Base-by-base conservation (phyloP, 2,113 vertebrate genomes). In the Phalacrocorax pelagicus region DNA sequence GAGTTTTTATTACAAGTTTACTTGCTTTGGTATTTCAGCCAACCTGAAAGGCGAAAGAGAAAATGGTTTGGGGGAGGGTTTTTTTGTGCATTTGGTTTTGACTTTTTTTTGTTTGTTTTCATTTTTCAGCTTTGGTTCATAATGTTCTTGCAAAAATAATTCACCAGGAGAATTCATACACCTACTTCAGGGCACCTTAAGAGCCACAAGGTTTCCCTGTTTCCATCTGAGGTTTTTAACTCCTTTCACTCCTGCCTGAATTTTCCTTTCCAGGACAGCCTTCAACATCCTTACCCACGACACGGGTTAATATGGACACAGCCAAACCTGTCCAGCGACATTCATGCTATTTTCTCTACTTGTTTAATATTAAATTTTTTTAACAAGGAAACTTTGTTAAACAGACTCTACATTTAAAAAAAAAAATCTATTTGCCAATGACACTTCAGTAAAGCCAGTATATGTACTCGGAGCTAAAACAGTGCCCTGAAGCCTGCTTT, bases 271-370 rank as follows among this genome's bases (percentile, higher is more conserved):
- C 69, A 62, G 19, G 30, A 36, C 18, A 54, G 8, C 14, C 13
- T 59, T 72, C 5, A 4, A 52, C 32, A 44, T 24, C 46, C 26
- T 47, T 12, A 46, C 32, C 59, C 34, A 81, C 32, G 70, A 51
- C 5, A 44, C 1, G 4, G 15, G 32, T 75, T 54, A 59, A 87
- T 12, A 83, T 0, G 0, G 34, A 59, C 18, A 62, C 3, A 36
- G 21, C 40, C 2, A 4, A 3, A 14, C 49, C 49, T 3, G 4
- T 15, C 5, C 51, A 46, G 42, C 49, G 93, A 49, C 23, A 49
- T 15, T 27, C 30, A 71, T 5, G 9, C 4, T 91, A 30, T 59
- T 87, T 88, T 49, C n/a, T 84, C 73, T 47, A 29, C 44, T 42
- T 52, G 5, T 63, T 74, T 34, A 89, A 47, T 18, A 38, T 3